Evolutionary conservation across 2,113 vertebrate genomes (phyloP), one percentile per base, ranked within the genome.

Genomic region (Rhea americana): DNA sequence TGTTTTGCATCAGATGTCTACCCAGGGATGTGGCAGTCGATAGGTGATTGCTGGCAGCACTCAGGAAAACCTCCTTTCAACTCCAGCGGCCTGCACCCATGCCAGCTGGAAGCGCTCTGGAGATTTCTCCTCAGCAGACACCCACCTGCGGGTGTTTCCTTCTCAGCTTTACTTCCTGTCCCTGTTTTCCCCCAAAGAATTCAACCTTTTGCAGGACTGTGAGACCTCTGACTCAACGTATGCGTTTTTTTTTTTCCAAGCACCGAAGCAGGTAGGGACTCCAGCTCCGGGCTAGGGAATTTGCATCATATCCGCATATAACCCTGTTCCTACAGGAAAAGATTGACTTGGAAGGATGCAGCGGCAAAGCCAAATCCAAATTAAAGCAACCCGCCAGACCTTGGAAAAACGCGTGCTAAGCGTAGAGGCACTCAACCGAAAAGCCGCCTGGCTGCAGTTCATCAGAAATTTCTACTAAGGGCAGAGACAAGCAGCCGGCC

Each of bases 221-320:
- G 3, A 67, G 66, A 45, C 51, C n/a, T 74, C 48, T 28, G 59
- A 8, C 14, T 47, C 30, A 50, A 9, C 25, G 5, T 2, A 1
- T 2, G 9, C 8, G 39, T 24, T 35, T 74, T 26, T 43, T 13
- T 24, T 13, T 24, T 10, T 5, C 9, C 39, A 58, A 72, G n/a
- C 45, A 37, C 7, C 3, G 71, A 39, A 39, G 72, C n/a, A 21
- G 43, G 35, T 13, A 45, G 11, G 61, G 50, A 87, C 32, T 32
- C 19, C n/a, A 47, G 11, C 0, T 2, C 67, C 12, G 15, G 30
- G 55, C 35, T 24, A 56, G 53, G 25, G 35, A 62, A 20, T 35
- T 1, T 1, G 35, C 48, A 1, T 2, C 14, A 50, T 12, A 41
- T 53, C 32, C 1, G 1, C 41, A 73, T 9, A 7, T 28, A 39